Evolutionary conservation across 2,888 invertebrate species (phyloP).

Genomic region (Nudaria mundana): DNA sequence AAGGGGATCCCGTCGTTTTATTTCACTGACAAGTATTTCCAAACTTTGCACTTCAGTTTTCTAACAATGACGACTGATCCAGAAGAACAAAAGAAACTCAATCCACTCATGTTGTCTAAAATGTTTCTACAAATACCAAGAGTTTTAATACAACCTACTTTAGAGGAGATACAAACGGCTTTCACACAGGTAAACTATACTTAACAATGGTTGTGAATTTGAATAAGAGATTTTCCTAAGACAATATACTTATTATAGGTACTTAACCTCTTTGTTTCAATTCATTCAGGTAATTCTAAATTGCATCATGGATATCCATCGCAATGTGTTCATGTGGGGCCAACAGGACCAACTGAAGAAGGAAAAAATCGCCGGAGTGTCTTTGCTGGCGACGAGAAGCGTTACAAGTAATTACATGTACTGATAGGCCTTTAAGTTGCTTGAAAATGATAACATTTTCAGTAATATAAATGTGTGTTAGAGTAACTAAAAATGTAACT

Average conservation of each 20-base stretch:
- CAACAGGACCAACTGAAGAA: slow-evolving; percentile 81
- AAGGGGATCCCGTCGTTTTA: no score
- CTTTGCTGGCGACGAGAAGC: slow-evolving; percentile 36
- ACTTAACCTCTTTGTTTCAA: no score
- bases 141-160: slow-evolving; percentile 81
- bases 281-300: slow-evolving; percentile 77
- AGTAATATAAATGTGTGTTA: no score
- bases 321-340: slow-evolving; percentile 89
- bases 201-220: no score
- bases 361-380: slow-evolving; percentile 33
- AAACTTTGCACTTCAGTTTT: no score
- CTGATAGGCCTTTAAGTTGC: no score
- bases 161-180: slow-evolving; percentile 87
- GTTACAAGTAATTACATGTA: slow-evolving; percentile 38
- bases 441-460: no score
- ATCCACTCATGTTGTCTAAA: slow-evolving; percentile 82
- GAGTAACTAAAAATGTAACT: no score
- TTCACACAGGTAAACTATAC: slow-evolving; percentile 84
- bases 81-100: slow-evolving; percentile 69
- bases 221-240: no score
- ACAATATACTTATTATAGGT: no score
- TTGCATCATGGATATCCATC: slow-evolving; percentile 86
- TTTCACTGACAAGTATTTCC: no score
- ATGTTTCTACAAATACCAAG: slow-evolving; percentile 85
- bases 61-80: slow-evolving; percentile 72